Evolutionary conservation across 2,113 vertebrate genomes (phyloP), one percentile per base, ranked within the genome.

Genomic region (Aramus guarauna): DNA sequence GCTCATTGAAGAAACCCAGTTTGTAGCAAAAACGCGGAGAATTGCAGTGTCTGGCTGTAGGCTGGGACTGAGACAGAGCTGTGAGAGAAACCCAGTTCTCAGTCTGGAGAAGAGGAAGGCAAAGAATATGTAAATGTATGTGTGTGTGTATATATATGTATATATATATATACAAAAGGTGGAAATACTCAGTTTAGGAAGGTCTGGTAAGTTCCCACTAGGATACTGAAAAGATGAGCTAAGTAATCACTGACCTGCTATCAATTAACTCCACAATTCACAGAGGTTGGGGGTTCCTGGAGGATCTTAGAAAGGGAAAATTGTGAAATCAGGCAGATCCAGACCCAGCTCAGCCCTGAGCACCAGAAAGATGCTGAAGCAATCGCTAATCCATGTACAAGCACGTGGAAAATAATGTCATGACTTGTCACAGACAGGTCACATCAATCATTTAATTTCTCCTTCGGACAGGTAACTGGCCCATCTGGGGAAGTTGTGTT

Each of bases 1-100:
- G 39, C 23, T 60, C 2, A 0, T 9, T 26, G 19, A 60, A 29
- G 55, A 67, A 34, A 47, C 8, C 1, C 8, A 2, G 45, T 41
- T 32, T 67, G 52, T 6, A 47, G 73, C 10, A 66, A 23, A 58
- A 62, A 3, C 15, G 8, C 1, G 1, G 23, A 60, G 45, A 36
- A 36, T 17, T 3, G 2, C 55, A 30, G 45, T 32, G 29, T 48
- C 39, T 58, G 79, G 45, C 20, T 12, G 3, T 17, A 19, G 20
- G 22, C 21, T 16, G 9, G 55, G 47, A 12, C 18, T 16, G 74
- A 23, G 52, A 32, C 17, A 52, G 48, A 58, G n/a, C 43, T 62
- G 50, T 2, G 22, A 23, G 16, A 27, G 63, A 43, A 23, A 58
- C 26, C 2, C 68, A 53, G 53, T 3, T 27, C 41, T 17, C 24